A percentile compares a stretch with the other conserved stretches of the same genome.
Conservation (phyloP, 2,888 invertebrate species). For the Rotaria magnacalcarata region DNA sequence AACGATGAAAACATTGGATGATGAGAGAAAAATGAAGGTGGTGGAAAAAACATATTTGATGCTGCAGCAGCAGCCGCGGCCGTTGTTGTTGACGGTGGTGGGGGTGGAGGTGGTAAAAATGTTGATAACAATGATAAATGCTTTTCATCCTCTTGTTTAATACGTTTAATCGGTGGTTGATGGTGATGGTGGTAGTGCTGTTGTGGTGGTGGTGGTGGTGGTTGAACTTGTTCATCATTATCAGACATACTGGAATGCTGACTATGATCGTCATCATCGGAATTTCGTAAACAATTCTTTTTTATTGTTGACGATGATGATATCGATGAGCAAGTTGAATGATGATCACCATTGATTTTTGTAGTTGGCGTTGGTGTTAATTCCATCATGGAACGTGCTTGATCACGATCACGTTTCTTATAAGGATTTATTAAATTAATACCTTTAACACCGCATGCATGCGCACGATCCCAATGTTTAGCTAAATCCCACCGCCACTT, state of each 20-base stretch:
- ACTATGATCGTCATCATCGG: neutral
- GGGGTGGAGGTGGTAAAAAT: neutral
- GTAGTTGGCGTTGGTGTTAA: neutral
- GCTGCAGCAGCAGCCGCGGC: neutral
- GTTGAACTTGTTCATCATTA: neutral
- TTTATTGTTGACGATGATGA: constrained; percentile 3
- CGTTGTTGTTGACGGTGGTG: neutral
- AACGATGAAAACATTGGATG: constrained; percentile 2
- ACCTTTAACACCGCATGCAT: constrained; percentile 47
- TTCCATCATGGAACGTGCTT: constrained; percentile 38
- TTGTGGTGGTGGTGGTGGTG: neutral
- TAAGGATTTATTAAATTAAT: constrained; percentile 54
- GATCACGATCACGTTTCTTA: constrained; percentile 51
- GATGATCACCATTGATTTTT: neutral
- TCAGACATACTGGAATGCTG: neutral
- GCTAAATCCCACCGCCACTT: constrained; percentile 59
- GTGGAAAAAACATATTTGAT: neutral
- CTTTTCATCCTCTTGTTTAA: constrained; percentile 1
- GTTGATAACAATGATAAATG: neutral
- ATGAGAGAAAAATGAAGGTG: neutral
- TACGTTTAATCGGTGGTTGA: neutral
- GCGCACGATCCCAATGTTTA: constrained; percentile 58
- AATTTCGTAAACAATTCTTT: neutral
- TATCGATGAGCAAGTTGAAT: constrained; percentile 1
- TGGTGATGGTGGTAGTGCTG: neutral